A percentile compares a stretch with the other conserved stretches of the same genome.
phyloP scores from a whole-genome alignment of 2,797 vertebrate genomes.

The Tadarida brasiliensis region DNA sequence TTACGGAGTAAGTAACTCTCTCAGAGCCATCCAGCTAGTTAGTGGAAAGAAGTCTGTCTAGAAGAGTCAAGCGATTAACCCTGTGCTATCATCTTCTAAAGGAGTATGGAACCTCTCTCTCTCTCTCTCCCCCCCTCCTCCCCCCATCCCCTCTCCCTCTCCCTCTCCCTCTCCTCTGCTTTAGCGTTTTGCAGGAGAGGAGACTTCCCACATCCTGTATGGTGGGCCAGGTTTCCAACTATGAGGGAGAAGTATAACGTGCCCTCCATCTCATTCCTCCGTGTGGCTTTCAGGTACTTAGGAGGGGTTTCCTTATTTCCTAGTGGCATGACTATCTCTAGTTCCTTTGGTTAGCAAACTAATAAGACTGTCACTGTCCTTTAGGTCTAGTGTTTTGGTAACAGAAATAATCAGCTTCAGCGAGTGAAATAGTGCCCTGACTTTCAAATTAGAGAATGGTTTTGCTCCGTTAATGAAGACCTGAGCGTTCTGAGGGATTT shows the following conservation, averaged over 20 bases:
- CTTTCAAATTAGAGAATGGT: slow-evolving; percentile 30
- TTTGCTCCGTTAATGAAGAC: slow-evolving; percentile 37
- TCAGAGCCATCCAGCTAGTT: neutral
- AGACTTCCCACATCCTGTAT: neutral
- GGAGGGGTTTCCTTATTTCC: neutral
- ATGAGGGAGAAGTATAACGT: neutral
- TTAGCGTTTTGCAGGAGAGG: neutral
- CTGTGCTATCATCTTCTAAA: neutral
- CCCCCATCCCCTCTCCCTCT: too few relatives aligned
- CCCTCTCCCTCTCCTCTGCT: neutral
- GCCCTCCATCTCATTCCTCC: neutral
- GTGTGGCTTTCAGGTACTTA: neutral
- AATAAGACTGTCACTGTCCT: neutral
- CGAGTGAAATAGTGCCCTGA: neutral
- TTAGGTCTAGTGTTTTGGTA: slow-evolving; percentile 37
- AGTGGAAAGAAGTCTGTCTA: neutral
- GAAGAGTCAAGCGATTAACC: neutral
- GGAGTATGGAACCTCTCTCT: neutral
- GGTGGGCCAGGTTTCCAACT: neutral
- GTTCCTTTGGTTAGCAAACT: slow-evolving; percentile 23
- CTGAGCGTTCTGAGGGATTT: neutral
- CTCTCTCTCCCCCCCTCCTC: neutral
- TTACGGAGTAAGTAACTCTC: neutral
- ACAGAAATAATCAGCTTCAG: neutral
- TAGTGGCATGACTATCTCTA: neutral